phyloP scores from a whole-genome alignment of 2,888 invertebrate genomes.

The Nomada ferruginata region DNA sequence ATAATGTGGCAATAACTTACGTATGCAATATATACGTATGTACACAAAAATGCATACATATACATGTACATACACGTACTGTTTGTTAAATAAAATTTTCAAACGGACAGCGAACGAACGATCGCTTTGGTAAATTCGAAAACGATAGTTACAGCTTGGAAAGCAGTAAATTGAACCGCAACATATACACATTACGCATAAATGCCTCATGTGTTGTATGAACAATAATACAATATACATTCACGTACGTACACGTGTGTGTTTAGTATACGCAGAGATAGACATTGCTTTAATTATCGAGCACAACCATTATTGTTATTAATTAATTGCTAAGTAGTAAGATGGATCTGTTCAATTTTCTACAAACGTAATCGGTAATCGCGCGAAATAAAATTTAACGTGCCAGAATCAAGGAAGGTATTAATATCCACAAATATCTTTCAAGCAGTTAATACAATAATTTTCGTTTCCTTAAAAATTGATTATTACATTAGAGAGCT shows the following conservation, averaged over 20 bases:
- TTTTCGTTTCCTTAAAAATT: constrained; percentile 36
- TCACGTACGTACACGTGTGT: constrained; percentile 28
- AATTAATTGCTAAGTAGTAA: constrained; percentile 53
- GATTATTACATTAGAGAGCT: constrained; percentile 52
- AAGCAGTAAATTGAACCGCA: too few relatives aligned
- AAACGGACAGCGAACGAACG: too few relatives aligned
- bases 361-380: constrained; percentile 10
- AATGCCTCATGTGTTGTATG: too few relatives aligned
- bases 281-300: constrained; percentile 62
- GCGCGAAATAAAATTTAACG: constrained; percentile 1
- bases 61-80: constrained; percentile 5
- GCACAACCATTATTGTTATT: constrained; percentile 68
- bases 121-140: too few relatives aligned
- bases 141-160: too few relatives aligned
- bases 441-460: constrained; percentile 48
- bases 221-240: background rate
- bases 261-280: constrained; percentile 28
- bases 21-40: too few relatives aligned
- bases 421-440: constrained; percentile 8
- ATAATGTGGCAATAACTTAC: constrained; percentile 51
- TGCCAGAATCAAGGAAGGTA: background rate
- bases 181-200: too few relatives aligned
- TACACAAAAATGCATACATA: too few relatives aligned
- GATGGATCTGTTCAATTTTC: constrained; percentile 52
- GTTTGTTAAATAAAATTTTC: background rate